phyloP scores from a whole-genome alignment of 2,113 vertebrate genomes.

The Puntigrus tetrazona region DNA sequence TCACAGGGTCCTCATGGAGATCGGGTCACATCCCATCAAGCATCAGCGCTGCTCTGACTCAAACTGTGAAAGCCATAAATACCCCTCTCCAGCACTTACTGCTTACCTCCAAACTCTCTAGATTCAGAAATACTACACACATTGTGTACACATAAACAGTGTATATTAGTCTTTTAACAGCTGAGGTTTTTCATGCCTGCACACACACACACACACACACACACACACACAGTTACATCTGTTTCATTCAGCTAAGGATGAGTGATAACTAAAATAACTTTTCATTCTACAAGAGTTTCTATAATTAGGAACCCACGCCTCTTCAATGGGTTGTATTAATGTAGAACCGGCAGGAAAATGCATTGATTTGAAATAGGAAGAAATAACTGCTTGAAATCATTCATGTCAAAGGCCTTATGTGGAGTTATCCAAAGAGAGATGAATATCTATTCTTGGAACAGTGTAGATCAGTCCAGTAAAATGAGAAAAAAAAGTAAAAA shows the following conservation, averaged over 20 bases:
- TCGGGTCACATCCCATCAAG: constrained; percentile 32
- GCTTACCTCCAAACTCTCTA: constrained; percentile 21
- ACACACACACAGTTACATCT: constrained; percentile 12
- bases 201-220: constrained; percentile 3
- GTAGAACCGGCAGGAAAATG: not conserved
- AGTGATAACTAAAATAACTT: constrained; percentile 46
- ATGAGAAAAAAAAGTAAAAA: not conserved
- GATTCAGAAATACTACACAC: constrained; percentile 19
- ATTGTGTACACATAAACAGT: constrained; percentile 1
- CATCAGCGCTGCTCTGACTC: constrained; percentile 23
- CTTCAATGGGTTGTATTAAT: not conserved
- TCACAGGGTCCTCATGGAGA: constrained; percentile 32
- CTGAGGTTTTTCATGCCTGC: not conserved
- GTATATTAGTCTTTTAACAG: constrained; percentile 7
- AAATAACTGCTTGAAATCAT: not conserved
- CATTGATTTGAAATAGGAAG: constrained; percentile 34
- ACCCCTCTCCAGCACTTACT: constrained; percentile 6
- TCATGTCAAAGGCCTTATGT: constrained; percentile 15
- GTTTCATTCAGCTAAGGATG: constrained; percentile 35
- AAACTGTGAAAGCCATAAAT: constrained; percentile 31
- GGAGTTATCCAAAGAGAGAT: constrained; percentile 22
- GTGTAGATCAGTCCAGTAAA: constrained; percentile 30
- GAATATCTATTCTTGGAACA: constrained; percentile 30
- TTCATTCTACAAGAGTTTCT: constrained; percentile 29
- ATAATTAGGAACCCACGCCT: constrained; percentile 40